Base-by-base conservation (phyloP, 2,797 vertebrate genomes). In the Sebastes oblongus region DNA sequence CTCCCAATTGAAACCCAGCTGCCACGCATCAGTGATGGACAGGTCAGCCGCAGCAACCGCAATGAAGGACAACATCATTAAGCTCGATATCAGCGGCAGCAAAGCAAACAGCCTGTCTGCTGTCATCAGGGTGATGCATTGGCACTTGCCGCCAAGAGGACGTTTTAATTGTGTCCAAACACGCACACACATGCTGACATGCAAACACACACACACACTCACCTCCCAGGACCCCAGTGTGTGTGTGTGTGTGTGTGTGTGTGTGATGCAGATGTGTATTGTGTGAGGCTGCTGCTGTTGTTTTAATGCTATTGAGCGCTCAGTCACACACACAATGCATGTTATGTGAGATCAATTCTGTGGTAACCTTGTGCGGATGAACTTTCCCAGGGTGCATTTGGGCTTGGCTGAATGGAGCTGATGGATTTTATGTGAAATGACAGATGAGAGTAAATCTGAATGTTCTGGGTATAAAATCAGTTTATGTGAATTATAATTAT, bases 41-140 rank as follows among this genome's bases (percentile, higher is more conserved):
- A 88, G 88, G 88, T 88, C 88, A 77, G 80, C 76, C 65, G 14
- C 74, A 0, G 89, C 80, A 83, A 64, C 80, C 10, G 67, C 88
- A 81, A 86, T 92, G 93, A 94, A 95, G 92, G 93, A 94, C 93
- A 91, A 88, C 91, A 93, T 94, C 91, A 93, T 95, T 93, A 94
- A 90, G 93, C 91, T 91, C 70, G 84, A 90, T 92, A 92, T 93
- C 92, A 89, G 85, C 72, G 16, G 72, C 72, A 55, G 88, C 82
- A 88, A 91, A 93, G 87, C 89, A 90, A 93, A 90, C 90, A 89
- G 84, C 87, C 92, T 91, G 91, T 94, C 93, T 82, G 84, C 88
- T 84, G 87, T 87, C 86, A 92, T 94, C 93, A 95, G 91, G 68
- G 62, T 94, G 93, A 95, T 92, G 87, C 89, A 93, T 93, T 93